These are phyloP conservation scores for Perdita meconis DNA, from an alignment of 2,888 invertebrate species.

Conservation along the genomic window DNA sequence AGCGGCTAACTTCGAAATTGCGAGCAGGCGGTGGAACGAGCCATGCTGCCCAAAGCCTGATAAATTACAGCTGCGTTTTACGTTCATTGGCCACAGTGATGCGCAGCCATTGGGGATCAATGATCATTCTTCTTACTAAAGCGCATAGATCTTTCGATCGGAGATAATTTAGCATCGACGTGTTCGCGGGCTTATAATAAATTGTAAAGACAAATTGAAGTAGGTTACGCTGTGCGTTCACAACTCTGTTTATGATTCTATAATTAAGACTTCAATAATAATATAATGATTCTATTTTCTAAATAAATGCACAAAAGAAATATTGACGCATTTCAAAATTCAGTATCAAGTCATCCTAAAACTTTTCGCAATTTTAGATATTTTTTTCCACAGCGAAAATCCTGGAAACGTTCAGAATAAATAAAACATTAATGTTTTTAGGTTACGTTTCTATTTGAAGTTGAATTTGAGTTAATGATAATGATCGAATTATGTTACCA, in stretches of 20 bases:
- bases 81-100: conserved; percentile 28
- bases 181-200: no score
- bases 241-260: background rate
- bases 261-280: background rate
- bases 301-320: background rate
- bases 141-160: background rate
- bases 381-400: no score
- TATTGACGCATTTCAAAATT: background rate
- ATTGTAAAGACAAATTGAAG: no score
- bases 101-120: conserved; percentile 35
- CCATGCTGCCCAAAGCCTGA: conserved; percentile 35
- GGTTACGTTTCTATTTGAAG: no score
- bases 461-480: no score
- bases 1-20: conserved; percentile 38
- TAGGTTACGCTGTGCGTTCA: no score
- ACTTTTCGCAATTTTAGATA: background rate
- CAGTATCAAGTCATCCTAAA: background rate
- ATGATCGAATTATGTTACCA: no score
- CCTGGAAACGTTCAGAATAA: no score
- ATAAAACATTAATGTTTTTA: no score
- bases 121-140: conserved; percentile 40
- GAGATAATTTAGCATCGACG: conserved; percentile 17
- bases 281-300: background rate
- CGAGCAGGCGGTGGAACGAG: conserved; percentile 24
- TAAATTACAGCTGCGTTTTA: conserved; percentile 52